Evolutionary conservation across 1,140 invertebrate species (phyloP), one percentile per base, ranked within the genome.

Genomic region (Bombus sylvicola): DNA sequence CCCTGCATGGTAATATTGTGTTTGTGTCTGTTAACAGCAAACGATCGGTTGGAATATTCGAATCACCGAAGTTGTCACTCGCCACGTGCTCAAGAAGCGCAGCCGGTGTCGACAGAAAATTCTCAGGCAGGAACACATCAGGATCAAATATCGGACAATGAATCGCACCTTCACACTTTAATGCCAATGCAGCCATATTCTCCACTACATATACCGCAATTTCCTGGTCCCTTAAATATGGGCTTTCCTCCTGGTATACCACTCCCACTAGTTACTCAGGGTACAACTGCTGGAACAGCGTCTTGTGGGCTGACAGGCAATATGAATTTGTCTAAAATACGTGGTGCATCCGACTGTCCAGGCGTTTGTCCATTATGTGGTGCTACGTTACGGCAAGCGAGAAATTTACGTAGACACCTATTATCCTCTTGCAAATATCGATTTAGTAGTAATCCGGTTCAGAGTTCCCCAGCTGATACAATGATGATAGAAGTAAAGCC

Each of bases 321-420:
- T 66, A 62, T 77, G 73, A 86, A 84, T 85, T 82, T 80, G 18
- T 89, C 86, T 13, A 95, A 96, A 90, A 94, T 95, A 66, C 95
- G 96, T 71, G 96, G 96, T 57, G 96, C 96, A 79, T 96, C 96
- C 31, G 96, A 96, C 91, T 96, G 96, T 93, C 96, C 96, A 43
- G 96, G 96, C 41, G 95, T 96, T 81, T 96, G 96, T 94, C 96
- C 96, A 64, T 93, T 96, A 25, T 96, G 96, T 85, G 96, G 96
- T 83, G 95, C 96, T 72, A 96, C 96, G 76, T 95, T 96, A 76
- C 94, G 96, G 78, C 96, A 96, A 89, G 96, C 96, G 22, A 94
- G 96, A 74, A 96, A 96, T 89, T 91, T 96, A 74, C 94, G 96
- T 43, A 94, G 96, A 90, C 96, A 96, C 88, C 92, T 96, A 59